phyloP scores from a whole-genome alignment of 2,888 invertebrate species.

The Nipponacmea schrenckii region DNA sequence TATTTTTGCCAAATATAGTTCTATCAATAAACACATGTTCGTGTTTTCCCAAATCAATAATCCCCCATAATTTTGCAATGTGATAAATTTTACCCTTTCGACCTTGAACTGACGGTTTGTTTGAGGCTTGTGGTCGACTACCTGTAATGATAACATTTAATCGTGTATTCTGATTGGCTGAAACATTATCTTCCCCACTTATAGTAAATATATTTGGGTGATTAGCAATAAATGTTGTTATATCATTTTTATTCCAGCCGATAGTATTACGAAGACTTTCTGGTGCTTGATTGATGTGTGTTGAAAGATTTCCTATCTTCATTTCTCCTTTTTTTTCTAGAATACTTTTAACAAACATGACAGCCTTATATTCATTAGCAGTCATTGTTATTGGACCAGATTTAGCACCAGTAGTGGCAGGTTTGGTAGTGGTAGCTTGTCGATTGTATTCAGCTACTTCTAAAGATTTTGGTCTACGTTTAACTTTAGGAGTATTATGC shows the following conservation, averaged over 20 bases:
- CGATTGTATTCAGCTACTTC: slow-evolving; percentile 43
- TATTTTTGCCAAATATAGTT: slow-evolving; percentile 62
- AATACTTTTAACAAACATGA: slow-evolving; percentile 67
- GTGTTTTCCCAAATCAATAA: slow-evolving; percentile 68
- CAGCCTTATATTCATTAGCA: slow-evolving; percentile 68
- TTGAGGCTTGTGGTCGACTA: slow-evolving; percentile 56
- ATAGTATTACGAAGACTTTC: slow-evolving; percentile 65
- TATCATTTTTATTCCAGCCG: slow-evolving; percentile 65
- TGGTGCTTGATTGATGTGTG: slow-evolving; percentile 62
- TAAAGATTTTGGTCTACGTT: slow-evolving; percentile 54
- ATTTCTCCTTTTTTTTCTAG: slow-evolving; percentile 64
- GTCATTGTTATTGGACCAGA: slow-evolving; percentile 66
- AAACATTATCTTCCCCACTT: slow-evolving; percentile 61
- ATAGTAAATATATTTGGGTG: slow-evolving; percentile 64
- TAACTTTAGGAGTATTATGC: slow-evolving; percentile 47
- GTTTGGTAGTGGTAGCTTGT: slow-evolving; percentile 39
- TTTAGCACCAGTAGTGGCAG: slow-evolving; percentile 42
- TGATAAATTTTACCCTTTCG: slow-evolving; percentile 67
- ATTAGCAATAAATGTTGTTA: slow-evolving; percentile 63
- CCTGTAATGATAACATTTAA: slow-evolving; percentile 67
- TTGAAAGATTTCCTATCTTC: slow-evolving; percentile 58
- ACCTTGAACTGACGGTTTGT: slow-evolving; percentile 54
- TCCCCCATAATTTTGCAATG: slow-evolving; percentile 68
- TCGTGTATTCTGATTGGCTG: slow-evolving; percentile 63
- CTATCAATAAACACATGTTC: slow-evolving; percentile 69